These are phyloP conservation scores for Alcedo atthis DNA, from an alignment of 2,797 vertebrate genomes.

Conservation along the genomic window DNA sequence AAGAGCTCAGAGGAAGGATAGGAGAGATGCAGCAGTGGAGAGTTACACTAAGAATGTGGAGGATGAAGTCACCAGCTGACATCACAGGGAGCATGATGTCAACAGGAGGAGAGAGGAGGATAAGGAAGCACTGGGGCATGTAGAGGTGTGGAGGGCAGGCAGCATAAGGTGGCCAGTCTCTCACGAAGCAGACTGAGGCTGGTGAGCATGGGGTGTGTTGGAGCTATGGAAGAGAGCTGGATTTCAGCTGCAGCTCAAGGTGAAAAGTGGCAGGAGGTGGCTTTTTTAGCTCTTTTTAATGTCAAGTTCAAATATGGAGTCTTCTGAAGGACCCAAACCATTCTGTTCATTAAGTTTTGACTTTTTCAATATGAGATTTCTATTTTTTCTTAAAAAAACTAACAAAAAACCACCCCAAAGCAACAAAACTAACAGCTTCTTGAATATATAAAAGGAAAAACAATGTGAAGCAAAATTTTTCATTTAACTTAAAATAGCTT, in stretches of 20 bases:
- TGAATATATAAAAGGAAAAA: background rate
- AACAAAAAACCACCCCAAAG: too few relatives aligned
- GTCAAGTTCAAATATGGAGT: background rate
- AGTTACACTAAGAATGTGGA: fast-evolving
- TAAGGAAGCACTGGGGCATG: background rate
- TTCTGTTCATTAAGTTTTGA: background rate
- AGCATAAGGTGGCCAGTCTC: background rate
- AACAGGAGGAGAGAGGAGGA: background rate
- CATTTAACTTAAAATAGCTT: background rate
- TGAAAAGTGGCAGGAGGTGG: background rate
- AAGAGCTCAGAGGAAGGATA: background rate
- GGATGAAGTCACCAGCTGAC: background rate
- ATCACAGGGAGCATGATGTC: fast-evolving
- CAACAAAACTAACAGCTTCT: background rate
- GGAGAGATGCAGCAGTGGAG: background rate
- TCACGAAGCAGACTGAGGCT: background rate
- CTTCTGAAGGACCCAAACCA: background rate
- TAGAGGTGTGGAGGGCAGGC: background rate
- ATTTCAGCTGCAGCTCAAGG: background rate
- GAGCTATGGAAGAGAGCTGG: background rate
- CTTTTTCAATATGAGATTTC: background rate
- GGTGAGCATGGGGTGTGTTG: fast-evolving
- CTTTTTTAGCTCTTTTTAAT: background rate
- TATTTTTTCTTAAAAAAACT: too few relatives aligned
- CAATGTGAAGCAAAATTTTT: background rate